A percentile compares a stretch with the other conserved stretches of the same genome.
These are phyloP conservation scores for Sipha maydis DNA, from an alignment of 2,888 invertebrate species.

Conservation along the genomic window DNA sequence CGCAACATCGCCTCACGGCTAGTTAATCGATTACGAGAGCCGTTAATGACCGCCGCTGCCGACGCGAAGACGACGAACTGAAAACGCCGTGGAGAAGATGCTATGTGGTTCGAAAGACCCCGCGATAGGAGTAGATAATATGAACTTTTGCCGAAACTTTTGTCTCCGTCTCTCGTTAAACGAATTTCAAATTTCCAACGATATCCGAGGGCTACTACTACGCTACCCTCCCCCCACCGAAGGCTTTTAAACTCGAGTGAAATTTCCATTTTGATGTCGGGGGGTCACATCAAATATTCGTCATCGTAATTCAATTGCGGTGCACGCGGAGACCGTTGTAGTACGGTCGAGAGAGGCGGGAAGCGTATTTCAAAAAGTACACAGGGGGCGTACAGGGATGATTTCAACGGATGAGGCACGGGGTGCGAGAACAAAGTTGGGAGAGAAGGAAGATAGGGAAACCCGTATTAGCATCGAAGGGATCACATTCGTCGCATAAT, in stretches of 20 bases:
- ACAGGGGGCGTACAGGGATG: no score
- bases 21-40: not conserved
- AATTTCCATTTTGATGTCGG: constrained; percentile 45
- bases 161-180: not conserved
- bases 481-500: constrained; percentile 55
- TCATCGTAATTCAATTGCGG: constrained; percentile 53
- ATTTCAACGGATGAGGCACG: no score
- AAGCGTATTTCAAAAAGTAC: no score
- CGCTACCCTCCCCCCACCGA: not conserved
- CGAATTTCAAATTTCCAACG: constrained; percentile 10
- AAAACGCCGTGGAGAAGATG: not conserved
- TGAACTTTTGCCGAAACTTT: not conserved
- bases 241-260: constrained; percentile 30
- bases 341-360: no score
- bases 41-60: not conserved
- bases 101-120: not conserved
- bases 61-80: not conserved
- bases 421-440: not conserved
- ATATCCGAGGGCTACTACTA: not conserved
- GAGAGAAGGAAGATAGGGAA: not conserved
- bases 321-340: not conserved
- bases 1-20: not conserved
- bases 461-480: constrained; percentile 43
- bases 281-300: constrained; percentile 46
- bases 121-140: not conserved